Base-by-base conservation (phyloP, 2,888 invertebrate genomes). In the Chelonus formosanus region DNA sequence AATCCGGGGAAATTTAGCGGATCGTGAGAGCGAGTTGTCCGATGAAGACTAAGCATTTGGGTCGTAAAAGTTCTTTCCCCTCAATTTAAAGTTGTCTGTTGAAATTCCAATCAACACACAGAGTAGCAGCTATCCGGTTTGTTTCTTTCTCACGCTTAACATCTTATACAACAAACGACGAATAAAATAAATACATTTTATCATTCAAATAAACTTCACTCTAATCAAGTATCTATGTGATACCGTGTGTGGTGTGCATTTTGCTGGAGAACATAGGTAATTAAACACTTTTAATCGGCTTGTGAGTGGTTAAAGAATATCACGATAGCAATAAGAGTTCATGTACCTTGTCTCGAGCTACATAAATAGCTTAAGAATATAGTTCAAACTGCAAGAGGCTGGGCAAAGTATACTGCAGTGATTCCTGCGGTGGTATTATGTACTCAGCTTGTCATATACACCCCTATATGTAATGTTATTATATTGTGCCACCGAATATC, bases 221-320 rank as follows among this genome's bases (percentile, higher is more conserved):
- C 10, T 40, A 40, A 40, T 40, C 40, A 40, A 3, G 6, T 40
- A 40, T 6, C 40, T 3, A 40, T 5, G 40, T 40, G 40, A 40
- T 40, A 5, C 40, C 40, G 40, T 40, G 40, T 40, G 6, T 40
- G 40, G 4, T 40, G 40, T 40, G 6, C 40, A 40, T 40, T 40
- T 40, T 40, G 40, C 40, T 40, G 6, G 5, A 40, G 40, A 40
- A 40, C 40, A 40, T 6, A 5, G 40, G 40, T 40, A 40, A 40
- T 74, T 34, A 34, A 78, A 80, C 73, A 71, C 68, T 64, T 69
- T 74, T 80, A 80, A 80, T 80, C 79, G 76, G 78, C 75, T 75
- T 78, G 75, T 77, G 68, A 67, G 67, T 71, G 68, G 44, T 71
- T 70, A 69, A 73, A 70, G 72, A 75, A 52, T 32, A 74, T 72